These are phyloP conservation scores for Drosophila anomelani DNA, from an alignment of 2,888 invertebrate genomes.

Conservation along the genomic window DNA sequence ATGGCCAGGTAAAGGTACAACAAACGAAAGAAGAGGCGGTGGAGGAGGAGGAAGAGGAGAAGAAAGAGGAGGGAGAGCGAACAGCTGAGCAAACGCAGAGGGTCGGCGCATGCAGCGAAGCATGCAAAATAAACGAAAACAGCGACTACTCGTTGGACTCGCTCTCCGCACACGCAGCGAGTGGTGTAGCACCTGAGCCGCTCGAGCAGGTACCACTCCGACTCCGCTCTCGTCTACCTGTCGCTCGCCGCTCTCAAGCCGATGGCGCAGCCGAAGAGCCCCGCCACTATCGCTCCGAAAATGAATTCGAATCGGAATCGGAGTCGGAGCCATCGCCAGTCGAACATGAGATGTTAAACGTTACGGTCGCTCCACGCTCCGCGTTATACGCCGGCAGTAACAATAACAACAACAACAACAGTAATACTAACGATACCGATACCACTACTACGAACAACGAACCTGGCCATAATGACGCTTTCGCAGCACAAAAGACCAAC, in stretches of 20 bases:
- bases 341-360: constrained; percentile 83
- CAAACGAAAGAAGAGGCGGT: constrained; percentile 31
- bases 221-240: constrained; percentile 60
- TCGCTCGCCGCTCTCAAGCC: constrained; percentile 49
- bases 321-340: constrained; percentile 66
- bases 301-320: constrained; percentile 31
- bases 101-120: constrained; percentile 62
- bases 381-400: constrained; percentile 51
- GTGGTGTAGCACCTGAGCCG: constrained; percentile 73
- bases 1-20: constrained; percentile 59
- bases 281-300: constrained; percentile 36
- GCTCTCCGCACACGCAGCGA: constrained; percentile 54
- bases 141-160: constrained; percentile 61
- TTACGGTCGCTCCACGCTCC: constrained; percentile 72
- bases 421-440: constrained; percentile 31
- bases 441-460: constrained; percentile 42
- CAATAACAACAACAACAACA: constrained; percentile 39
- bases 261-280: constrained; percentile 70
- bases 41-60: not conserved
- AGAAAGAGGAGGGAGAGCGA: constrained; percentile 50
- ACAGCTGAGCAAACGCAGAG: constrained; percentile 72
- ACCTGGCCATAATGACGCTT: constrained; percentile 75
- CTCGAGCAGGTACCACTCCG: constrained; percentile 39
- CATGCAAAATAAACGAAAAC: constrained; percentile 76
- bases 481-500: constrained; percentile 73